Conservation (phyloP, 2,888 invertebrate genomes). For the Ornithoptera priamus region DNA sequence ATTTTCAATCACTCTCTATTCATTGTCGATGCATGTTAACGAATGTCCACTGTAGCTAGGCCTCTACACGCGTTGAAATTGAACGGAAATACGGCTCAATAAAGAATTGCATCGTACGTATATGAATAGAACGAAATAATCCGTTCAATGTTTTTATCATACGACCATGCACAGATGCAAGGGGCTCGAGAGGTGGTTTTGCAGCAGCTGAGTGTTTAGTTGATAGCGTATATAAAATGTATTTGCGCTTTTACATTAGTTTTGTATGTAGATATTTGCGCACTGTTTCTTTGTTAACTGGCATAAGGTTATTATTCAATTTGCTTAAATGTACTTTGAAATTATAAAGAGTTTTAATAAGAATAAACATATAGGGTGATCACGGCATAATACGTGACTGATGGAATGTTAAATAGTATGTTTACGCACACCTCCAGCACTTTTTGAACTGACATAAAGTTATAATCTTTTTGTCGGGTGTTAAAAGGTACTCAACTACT, state of each 20-base stretch:
- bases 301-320: neutral
- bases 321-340: no score
- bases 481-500: no score
- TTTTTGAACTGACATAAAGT: no score
- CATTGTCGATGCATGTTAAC: neutral
- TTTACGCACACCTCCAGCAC: no score
- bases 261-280: no score
- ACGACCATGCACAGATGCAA: neutral
- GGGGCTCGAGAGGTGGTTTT: neutral
- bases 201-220: neutral
- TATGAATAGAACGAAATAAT: neutral
- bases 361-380: no score
- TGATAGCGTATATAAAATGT: neutral
- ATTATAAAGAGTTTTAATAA: no score
- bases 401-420: no score
- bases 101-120: neutral
- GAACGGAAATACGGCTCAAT: neutral
- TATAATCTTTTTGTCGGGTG: no score
- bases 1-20: conserved; percentile 1
- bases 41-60: neutral
- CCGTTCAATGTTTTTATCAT: neutral
- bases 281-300: neutral
- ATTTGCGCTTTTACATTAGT: neutral
- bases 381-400: no score
- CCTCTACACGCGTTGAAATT: neutral